These are phyloP conservation scores for Tauraco hartlaubi DNA, from an alignment of 2,797 vertebrate species.

Conservation along the genomic window DNA sequence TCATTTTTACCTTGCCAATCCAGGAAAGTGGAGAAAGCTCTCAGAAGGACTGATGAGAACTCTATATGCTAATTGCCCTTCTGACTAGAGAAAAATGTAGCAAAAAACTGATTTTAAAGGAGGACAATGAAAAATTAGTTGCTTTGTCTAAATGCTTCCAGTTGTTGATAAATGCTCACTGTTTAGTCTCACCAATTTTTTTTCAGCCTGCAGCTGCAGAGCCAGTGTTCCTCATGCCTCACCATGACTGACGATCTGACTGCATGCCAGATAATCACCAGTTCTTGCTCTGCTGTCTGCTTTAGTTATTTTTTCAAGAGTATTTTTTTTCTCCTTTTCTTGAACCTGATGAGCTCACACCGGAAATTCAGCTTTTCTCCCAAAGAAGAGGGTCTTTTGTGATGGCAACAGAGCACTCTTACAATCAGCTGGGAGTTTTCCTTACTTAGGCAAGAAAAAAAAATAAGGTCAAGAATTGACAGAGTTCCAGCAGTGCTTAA, in stretches of 20 bases:
- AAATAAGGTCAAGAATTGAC: constrained; percentile 82
- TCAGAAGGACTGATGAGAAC: constrained; percentile 14
- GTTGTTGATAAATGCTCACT: constrained; percentile 71
- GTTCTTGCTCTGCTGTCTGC: constrained; percentile 81
- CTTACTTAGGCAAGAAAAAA: constrained; percentile 78
- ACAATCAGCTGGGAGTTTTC: constrained; percentile 82
- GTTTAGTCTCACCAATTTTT: constrained; percentile 49
- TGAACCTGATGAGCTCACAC: constrained; percentile 87
- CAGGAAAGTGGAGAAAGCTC: not conserved
- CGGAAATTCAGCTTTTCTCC: constrained; percentile 86
- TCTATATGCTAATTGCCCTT: constrained; percentile 16
- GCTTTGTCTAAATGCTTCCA: constrained; percentile 72
- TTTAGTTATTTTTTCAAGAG: constrained; percentile 63
- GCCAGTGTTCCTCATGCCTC: constrained; percentile 76
- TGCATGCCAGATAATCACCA: constrained; percentile 78
- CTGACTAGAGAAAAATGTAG: constrained; percentile 5
- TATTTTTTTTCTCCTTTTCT: constrained; percentile 80
- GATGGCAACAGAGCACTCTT: constrained; percentile 84
- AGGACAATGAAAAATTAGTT: constrained; percentile 73
- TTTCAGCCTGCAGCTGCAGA: constrained; percentile 74
- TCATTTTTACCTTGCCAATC: not conserved
- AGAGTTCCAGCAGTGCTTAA: constrained; percentile 77
- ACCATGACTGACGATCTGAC: constrained; percentile 84
- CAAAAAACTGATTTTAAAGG: not conserved
- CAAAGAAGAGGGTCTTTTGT: constrained; percentile 88